These are phyloP conservation scores for Octopus sinensis DNA, from an alignment of 1,140 invertebrate species.

Conservation along the genomic window DNA sequence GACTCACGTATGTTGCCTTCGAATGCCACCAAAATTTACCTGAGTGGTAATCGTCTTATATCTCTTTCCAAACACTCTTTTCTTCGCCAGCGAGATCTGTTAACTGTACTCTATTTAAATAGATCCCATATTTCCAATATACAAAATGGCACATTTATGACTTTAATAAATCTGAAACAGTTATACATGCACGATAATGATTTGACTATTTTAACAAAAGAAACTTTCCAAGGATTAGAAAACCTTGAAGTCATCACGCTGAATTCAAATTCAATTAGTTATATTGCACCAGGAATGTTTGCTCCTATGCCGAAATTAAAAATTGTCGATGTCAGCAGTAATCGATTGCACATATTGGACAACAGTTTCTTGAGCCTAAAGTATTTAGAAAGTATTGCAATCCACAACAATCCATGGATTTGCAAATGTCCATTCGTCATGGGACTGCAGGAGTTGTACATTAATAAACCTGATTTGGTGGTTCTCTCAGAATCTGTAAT, in stretches of 20 bases:
- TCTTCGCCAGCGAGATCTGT: slow-evolving; percentile 26
- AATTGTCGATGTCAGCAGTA: slow-evolving; percentile 28
- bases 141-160: slow-evolving; percentile 33
- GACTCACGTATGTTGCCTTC: slow-evolving; percentile 20
- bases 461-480: slow-evolving; percentile 23
- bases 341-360: slow-evolving; percentile 25
- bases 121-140: slow-evolving; percentile 33
- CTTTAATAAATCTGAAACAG: slow-evolving; percentile 25
- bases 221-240: slow-evolving; percentile 27
- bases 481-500: slow-evolving; percentile 21
- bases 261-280: slow-evolving; percentile 32
- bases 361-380: slow-evolving; percentile 8
- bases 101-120: slow-evolving; percentile 31
- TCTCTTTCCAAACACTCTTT: slow-evolving; percentile 23
- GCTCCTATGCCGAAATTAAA: slow-evolving; percentile 18
- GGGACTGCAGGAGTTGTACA: slow-evolving; percentile 23
- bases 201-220: slow-evolving; percentile 21
- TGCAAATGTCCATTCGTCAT: slow-evolving; percentile 32
- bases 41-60: slow-evolving; percentile 38
- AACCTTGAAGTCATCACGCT: slow-evolving; percentile 33
- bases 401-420: slow-evolving; percentile 37
- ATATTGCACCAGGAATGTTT: slow-evolving; percentile 31
- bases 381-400: slow-evolving; percentile 17
- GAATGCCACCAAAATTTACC: slow-evolving; percentile 27
- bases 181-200: slow-evolving; percentile 36